Conservation (phyloP, 2,113 vertebrate genomes). For the Hoplias malabaricus region DNA sequence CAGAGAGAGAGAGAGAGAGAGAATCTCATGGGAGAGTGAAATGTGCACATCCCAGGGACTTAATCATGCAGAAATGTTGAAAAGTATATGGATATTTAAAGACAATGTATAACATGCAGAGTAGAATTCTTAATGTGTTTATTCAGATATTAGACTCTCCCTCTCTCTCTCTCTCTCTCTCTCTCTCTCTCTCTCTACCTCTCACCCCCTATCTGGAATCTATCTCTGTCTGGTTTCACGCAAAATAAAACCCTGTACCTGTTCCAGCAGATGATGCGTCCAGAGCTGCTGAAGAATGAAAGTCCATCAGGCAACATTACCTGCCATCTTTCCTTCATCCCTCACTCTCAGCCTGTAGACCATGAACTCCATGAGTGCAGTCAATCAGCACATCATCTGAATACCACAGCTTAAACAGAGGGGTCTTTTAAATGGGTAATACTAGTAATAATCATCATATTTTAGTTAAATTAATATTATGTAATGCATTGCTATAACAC, state of each 20-base stretch:
- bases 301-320: slow-evolving; percentile 66
- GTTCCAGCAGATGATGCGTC: slow-evolving; percentile 55
- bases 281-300: slow-evolving; percentile 48
- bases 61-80: too few species aligned
- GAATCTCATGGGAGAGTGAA: too few species aligned
- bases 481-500: too few species aligned
- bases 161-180: not conserved
- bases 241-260: slow-evolving; percentile 63
- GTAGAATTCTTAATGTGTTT: too few species aligned
- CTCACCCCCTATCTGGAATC: slow-evolving; percentile 26
- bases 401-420: not conserved
- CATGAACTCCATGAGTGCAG: slow-evolving; percentile 58
- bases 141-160: not conserved
- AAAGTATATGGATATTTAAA: too few species aligned
- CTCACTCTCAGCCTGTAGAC: slow-evolving; percentile 39
- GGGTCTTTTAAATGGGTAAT: not conserved
- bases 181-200: not conserved
- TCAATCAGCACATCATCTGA: not conserved
- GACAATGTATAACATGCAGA: too few species aligned
- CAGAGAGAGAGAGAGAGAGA: too few species aligned
- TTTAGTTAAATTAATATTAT: too few species aligned
- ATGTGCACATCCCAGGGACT: too few species aligned
- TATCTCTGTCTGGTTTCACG: slow-evolving; percentile 60
- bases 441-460: not conserved
- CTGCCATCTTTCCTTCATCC: slow-evolving; percentile 65